Evolutionary conservation across 2,797 vertebrate species (phyloP).

Genomic region (Eulemur coronatus): DNA sequence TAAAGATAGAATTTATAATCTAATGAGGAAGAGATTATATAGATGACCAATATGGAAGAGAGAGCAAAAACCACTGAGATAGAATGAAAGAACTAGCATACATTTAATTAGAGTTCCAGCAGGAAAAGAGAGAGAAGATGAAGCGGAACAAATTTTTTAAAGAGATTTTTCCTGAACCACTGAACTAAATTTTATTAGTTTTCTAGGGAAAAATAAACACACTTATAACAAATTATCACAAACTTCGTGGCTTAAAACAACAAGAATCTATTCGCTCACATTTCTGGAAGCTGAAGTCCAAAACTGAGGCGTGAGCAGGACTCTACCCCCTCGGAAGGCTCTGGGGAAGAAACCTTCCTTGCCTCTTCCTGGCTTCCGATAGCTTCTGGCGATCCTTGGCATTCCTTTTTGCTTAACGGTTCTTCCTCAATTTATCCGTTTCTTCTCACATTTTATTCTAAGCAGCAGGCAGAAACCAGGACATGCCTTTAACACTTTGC

Average conservation of each 20-base stretch:
- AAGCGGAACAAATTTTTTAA: neutral
- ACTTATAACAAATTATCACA: neutral
- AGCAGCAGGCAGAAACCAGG: neutral
- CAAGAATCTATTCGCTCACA: neutral
- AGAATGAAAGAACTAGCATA: neutral
- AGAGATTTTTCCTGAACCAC: neutral
- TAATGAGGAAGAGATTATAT: neutral
- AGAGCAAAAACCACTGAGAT: neutral
- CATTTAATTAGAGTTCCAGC: neutral
- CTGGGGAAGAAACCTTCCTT: neutral
- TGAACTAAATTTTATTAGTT: neutral
- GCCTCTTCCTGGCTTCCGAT: neutral
- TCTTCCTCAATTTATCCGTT: neutral
- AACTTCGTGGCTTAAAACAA: neutral
- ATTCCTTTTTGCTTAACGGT: neutral
- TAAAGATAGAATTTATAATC: neutral
- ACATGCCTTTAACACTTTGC: neutral
- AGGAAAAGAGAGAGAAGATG: neutral
- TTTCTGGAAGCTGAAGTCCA: neutral
- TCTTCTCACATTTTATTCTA: neutral
- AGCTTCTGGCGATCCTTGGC: accelerated
- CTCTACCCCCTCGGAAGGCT: neutral
- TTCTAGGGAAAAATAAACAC: neutral
- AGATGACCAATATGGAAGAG: too few species aligned
- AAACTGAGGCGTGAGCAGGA: too few species aligned